Evolutionary conservation across 2,113 vertebrate genomes (phyloP).

Genomic region (Lampris megalopsis): DNA sequence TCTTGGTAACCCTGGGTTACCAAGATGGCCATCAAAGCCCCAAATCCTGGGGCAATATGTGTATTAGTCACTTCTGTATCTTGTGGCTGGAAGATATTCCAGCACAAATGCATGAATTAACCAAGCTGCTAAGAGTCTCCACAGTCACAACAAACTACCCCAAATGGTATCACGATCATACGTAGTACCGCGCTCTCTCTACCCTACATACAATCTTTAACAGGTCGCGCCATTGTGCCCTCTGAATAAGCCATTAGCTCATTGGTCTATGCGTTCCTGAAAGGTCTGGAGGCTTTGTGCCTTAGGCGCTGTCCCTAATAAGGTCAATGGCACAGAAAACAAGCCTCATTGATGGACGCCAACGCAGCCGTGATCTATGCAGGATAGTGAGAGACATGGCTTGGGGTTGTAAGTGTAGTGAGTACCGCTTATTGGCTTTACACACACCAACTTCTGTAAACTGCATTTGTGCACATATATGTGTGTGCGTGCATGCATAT

Average conservation of each 20-base stretch:
- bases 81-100: background rate
- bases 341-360: constrained; percentile 27
- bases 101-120: too few species aligned
- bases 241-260: constrained; percentile 63
- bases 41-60: constrained; percentile 2
- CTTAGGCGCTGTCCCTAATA: constrained; percentile 37
- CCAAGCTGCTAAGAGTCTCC: too few species aligned
- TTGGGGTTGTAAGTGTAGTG: too few species aligned
- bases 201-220: constrained; percentile 34
- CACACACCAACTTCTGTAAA: too few species aligned
- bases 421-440: too few species aligned
- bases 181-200: constrained; percentile 40
- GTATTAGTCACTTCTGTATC: background rate
- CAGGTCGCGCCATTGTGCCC: constrained; percentile 25
- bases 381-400: too few species aligned
- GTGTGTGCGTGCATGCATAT: too few species aligned
- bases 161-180: constrained; percentile 39
- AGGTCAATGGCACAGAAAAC: constrained; percentile 38
- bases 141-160: background rate
- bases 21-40: background rate
- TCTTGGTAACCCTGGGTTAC: too few species aligned
- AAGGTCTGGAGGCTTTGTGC: constrained; percentile 34
- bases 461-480: too few species aligned
- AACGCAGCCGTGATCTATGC: background rate
- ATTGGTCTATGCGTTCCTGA: constrained; percentile 3